These are phyloP conservation scores for Drosophila ustulata DNA, from an alignment of 2,888 invertebrate species.

Conservation along the genomic window DNA sequence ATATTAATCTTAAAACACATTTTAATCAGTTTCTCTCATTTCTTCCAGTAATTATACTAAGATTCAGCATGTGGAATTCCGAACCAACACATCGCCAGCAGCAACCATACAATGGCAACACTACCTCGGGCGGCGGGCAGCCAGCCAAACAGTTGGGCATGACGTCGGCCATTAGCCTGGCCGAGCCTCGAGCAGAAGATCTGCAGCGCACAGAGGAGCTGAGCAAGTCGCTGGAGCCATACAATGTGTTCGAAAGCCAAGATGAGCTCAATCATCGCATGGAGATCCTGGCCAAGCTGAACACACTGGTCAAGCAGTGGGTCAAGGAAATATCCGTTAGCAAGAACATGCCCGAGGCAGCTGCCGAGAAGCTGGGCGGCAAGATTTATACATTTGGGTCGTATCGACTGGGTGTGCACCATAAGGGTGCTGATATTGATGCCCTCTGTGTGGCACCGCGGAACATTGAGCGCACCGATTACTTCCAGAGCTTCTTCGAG, in stretches of 20 bases:
- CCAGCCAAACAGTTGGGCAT: slow-evolving; percentile 88
- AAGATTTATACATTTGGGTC: slow-evolving; percentile 99
- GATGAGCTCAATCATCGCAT: slow-evolving; percentile 95
- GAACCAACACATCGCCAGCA: slow-evolving; percentile 75
- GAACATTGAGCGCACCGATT: slow-evolving; percentile 96
- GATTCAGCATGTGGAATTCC: slow-evolving; percentile 83
- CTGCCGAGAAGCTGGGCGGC: slow-evolving; percentile 96
- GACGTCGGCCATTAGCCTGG: slow-evolving; percentile 97
- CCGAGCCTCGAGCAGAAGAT: slow-evolving; percentile 91
- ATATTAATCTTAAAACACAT: neutral
- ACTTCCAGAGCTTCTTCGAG: slow-evolving; percentile 98
- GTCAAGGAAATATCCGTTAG: slow-evolving; percentile 94
- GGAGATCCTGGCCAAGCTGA: slow-evolving; percentile 93
- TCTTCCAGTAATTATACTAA: slow-evolving; percentile 54
- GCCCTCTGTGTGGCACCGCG: slow-evolving; percentile 98
- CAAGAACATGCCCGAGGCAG: slow-evolving; percentile 96
- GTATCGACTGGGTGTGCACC: slow-evolving; percentile 97
- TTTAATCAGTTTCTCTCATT: neutral
- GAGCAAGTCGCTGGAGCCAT: slow-evolving; percentile 91
- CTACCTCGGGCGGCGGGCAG: slow-evolving; percentile 65
- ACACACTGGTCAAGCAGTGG: slow-evolving; percentile 97
- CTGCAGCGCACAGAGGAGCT: slow-evolving; percentile 89
- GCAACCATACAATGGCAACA: slow-evolving; percentile 80
- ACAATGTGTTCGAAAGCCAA: slow-evolving; percentile 95
- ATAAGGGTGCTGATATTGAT: slow-evolving; percentile 99